Evolutionary conservation across 92 coral and sea anemone species (phyloP), one percentile per base, ranked within the genome.

Genomic region (Metridium senile): DNA sequence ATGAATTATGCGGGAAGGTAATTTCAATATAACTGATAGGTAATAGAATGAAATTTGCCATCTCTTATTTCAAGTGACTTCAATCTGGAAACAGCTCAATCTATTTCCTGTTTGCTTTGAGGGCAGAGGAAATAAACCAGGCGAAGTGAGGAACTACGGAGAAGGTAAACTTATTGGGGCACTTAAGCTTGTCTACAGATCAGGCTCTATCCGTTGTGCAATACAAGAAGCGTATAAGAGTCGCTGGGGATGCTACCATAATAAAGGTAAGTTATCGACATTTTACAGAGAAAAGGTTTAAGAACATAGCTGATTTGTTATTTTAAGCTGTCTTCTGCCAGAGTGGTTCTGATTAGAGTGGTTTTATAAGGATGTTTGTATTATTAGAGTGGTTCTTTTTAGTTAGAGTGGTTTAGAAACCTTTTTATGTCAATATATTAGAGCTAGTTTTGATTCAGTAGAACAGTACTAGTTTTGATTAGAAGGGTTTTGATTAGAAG

Each of bases 181-280:
- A 25, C 33, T 87, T n/a, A 83, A 82, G 72, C 88, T 87, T 35
- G 88, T 87, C 46, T 57, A 83, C 43, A 72, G 71, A 23, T 23
- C 43, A 0, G 91, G 91, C 0, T 26, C 32, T 1, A 73, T 87
- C 1, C 59, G 93, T 7, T 91, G 97, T 34, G 71, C 67, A 0
- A 25, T 9, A 13, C 59, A 77, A 8, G 66, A 74, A 18, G 69
- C 51, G 21, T 82, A 53, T 49, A 27, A 33, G 33, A 87, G 91
- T 35, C 79, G 81, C 26, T 87, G 91, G 91, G 91, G 91, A 10
- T 82, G 91, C 76, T 62, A 89, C 52, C 84, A 89, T 33, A 19
- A 62, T 22, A 31, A 67, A 27, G 26, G 20, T 21, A 33, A 51
- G 31, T 22, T 28, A 28, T 33, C 47, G 71, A 29, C 57, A 74